A percentile compares a stretch with the other conserved stretches of the same genome.
phyloP scores from a whole-genome alignment of 1,140 invertebrate genomes.

The Zeugodacus cucurbitae region DNA sequence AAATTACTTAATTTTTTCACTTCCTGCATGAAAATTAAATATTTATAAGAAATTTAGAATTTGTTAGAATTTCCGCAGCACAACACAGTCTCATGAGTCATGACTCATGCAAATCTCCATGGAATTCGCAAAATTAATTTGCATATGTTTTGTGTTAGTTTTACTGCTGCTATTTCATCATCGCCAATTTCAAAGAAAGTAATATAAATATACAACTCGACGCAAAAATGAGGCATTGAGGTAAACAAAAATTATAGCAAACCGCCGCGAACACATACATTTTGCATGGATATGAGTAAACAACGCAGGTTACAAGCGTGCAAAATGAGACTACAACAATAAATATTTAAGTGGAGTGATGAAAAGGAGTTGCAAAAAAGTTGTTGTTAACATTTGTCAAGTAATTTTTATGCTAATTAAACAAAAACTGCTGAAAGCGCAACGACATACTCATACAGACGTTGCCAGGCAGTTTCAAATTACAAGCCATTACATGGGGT shows the following conservation, averaged over 20 bases:
- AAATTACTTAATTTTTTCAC: too few relatives aligned
- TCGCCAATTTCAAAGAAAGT: not conserved
- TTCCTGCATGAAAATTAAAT: too few relatives aligned
- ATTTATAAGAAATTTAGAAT: too few relatives aligned
- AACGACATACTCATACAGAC: not conserved
- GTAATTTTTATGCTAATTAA: constrained; percentile 33
- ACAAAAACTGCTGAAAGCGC: constrained; percentile 27
- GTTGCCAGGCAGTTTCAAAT: constrained; percentile 1
- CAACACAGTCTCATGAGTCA: not conserved
- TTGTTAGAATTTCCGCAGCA: not conserved
- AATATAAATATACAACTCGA: not conserved
- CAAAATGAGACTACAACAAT: not conserved
- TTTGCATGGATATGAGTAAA: not conserved
- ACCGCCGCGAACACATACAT: not conserved
- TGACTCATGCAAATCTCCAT: not conserved
- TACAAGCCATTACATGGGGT: not conserved
- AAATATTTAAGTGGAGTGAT: not conserved
- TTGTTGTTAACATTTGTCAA: constrained; percentile 11
- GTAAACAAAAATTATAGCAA: not conserved
- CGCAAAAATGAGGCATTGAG: not conserved
- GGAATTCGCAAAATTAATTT: not conserved
- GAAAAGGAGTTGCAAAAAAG: not conserved
- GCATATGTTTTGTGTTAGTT: not conserved
- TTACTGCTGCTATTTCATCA: not conserved
- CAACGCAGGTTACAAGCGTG: not conserved